These are phyloP conservation scores for Hyperoplus immaculatus DNA, from an alignment of 2,797 vertebrate species.

Conservation along the genomic window DNA sequence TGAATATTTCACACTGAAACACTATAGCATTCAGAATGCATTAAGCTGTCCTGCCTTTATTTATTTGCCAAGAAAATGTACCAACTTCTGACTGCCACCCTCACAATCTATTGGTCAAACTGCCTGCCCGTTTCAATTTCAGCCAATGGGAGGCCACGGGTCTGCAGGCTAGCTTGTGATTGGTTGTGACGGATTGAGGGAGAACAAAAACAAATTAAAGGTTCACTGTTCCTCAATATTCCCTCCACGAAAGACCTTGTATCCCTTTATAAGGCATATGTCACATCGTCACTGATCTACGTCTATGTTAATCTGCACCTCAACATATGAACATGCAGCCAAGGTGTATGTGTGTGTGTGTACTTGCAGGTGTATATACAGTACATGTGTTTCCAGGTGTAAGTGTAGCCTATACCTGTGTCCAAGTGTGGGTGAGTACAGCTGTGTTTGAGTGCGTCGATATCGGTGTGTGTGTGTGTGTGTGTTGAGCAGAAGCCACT, in stretches of 20 bases:
- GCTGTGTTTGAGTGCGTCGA: conserved; percentile 46
- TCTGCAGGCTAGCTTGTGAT: conserved; percentile 41
- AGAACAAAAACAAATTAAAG: conserved; percentile 40
- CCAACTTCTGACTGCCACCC: conserved; percentile 31
- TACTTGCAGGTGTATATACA: conserved; percentile 28
- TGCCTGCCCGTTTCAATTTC: conserved; percentile 33
- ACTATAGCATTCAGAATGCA: conserved; percentile 76
- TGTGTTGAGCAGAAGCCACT: conserved; percentile 58
- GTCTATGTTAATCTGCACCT: conserved; percentile 69
- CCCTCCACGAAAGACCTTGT: conserved; percentile 34
- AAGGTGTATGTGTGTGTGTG: conserved; percentile 48
- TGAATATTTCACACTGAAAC: conserved; percentile 80
- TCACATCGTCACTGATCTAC: conserved; percentile 65
- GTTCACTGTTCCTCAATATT: conserved; percentile 32
- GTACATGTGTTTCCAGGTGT: conserved; percentile 34
- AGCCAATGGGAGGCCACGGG: conserved; percentile 50
- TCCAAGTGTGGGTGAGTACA: conserved; percentile 40
- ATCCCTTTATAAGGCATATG: conserved; percentile 56
- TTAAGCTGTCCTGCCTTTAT: conserved; percentile 62
- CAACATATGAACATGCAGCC: conserved; percentile 71
- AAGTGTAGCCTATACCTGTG: conserved; percentile 3
- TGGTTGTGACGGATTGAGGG: conserved; percentile 44
- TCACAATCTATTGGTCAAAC: conserved; percentile 52
- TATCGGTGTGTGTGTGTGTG: conserved; percentile 25
- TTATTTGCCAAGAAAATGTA: conserved; percentile 54